Evolutionary conservation across 2,888 invertebrate species (phyloP).

Genomic region (Amphipyra tragopoginis): DNA sequence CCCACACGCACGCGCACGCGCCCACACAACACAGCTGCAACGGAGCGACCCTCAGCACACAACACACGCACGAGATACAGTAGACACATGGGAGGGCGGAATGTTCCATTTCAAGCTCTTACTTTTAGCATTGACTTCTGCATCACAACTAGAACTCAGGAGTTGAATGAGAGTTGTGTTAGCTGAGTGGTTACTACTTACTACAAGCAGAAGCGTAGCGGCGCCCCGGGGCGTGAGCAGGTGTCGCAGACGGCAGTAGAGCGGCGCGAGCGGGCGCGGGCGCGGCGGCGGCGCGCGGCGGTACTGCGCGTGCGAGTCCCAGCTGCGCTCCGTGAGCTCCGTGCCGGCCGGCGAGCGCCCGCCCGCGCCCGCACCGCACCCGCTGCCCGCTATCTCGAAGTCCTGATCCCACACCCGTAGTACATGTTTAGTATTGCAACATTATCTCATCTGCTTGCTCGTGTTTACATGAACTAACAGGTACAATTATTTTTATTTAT

Average conservation of each 20-base stretch:
- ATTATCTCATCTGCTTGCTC: not conserved
- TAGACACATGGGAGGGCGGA: too few relatives aligned
- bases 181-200: conserved; percentile 25
- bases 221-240: conserved; percentile 69
- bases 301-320: conserved; percentile 89
- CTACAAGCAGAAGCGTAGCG: conserved; percentile 64
- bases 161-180: too few relatives aligned
- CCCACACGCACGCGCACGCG: conserved; percentile 74
- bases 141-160: too few relatives aligned
- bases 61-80: too few relatives aligned
- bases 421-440: conserved; percentile 42
- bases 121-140: too few relatives aligned
- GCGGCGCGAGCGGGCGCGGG: conserved; percentile 80
- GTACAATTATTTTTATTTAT: too few relatives aligned
- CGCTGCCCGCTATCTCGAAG: conserved; percentile 90
- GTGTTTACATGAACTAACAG: too few relatives aligned
- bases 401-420: conserved; percentile 70
- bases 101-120: too few relatives aligned
- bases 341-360: conserved; percentile 86
- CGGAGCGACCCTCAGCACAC: not conserved
- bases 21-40: conserved; percentile 65
- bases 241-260: conserved; percentile 81
- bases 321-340: conserved; percentile 85
- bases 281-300: conserved; percentile 79
- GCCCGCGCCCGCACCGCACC: conserved; percentile 79